Base-by-base conservation (phyloP, 2,888 invertebrate genomes). In the Pachycephus smyrnensis region DNA sequence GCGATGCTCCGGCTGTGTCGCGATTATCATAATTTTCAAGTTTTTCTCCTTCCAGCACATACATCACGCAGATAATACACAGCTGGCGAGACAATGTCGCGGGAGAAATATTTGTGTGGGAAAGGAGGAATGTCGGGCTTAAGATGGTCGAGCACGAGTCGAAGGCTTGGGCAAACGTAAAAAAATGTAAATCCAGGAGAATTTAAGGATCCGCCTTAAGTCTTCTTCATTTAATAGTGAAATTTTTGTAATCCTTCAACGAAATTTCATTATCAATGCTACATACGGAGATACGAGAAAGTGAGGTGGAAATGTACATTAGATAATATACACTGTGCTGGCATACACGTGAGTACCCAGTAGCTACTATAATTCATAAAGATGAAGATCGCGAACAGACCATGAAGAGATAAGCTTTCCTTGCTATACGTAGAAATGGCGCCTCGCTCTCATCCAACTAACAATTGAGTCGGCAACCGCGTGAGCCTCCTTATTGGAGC, bases 31-130 rank as follows among this genome's bases (percentile, higher is more conserved):
- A 81, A 76, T 81, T 80, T 77, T 75, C 78, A 76, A 69, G 76
- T 75, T 81, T 80, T 80, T 80, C 80, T 75, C 75, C 69, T 75
- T 33, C 36, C 75, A 73, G 80, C 78, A 76, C 80, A 83, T 87
- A 86, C 82, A 87, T 88, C 86, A 86, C 73, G 68, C 36, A 80
- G 80, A 84, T 88, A 86, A 87, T 86, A 83, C 83, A 83, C 76
- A 73, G 78, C 78, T 79, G 82, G 78, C 81, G 73, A 71, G 77
- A 81, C 78, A 80, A 82, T 78, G 75, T 82, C 76, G 74, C 77
- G 37, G 3, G 80, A 73, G 77, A 85, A 82, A 86, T 88, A 88
- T 87, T 88, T 88, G 85, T 85, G 86, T 88, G 89, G 84, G 86
- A 88, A 89, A 84, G 80, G 40, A 81, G 83, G 82, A 80, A 84